A percentile compares a stretch with the other conserved stretches of the same genome.
phyloP scores from a whole-genome alignment of 2,113 vertebrate genomes.

The Cyanistes caeruleus region DNA sequence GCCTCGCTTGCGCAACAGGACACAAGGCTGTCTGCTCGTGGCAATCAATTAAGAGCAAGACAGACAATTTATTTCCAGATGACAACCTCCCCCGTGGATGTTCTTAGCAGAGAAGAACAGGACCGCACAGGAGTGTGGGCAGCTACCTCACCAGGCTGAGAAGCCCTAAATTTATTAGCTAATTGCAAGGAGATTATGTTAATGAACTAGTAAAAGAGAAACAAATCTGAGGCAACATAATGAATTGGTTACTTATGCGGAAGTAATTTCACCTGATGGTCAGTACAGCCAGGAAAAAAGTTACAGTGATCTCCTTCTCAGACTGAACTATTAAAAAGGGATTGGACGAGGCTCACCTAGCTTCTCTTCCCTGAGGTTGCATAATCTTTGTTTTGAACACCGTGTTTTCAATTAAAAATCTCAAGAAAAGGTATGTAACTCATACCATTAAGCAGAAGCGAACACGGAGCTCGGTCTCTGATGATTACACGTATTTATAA shows the following conservation, averaged over 20 bases:
- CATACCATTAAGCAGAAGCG: neutral
- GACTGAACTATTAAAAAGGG: neutral
- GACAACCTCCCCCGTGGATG: neutral
- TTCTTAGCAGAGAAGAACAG: neutral
- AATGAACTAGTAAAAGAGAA: neutral
- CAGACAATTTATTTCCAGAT: neutral
- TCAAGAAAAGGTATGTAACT: neutral
- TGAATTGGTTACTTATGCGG: neutral
- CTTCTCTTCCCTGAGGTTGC: neutral
- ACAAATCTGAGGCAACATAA: neutral
- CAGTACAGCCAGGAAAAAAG: neutral
- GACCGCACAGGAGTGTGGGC: neutral
- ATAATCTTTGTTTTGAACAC: neutral
- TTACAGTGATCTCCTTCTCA: neutral
- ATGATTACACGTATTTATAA: neutral
- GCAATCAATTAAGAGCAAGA: slow-evolving; percentile 21
- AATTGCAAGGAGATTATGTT: neutral
- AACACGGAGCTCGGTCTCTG: neutral
- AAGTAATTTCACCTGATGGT: slow-evolving; percentile 14
- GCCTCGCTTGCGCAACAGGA: slow-evolving; percentile 6
- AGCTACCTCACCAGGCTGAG: neutral
- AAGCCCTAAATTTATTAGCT: neutral
- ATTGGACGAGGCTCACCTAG: neutral
- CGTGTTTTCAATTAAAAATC: neutral
- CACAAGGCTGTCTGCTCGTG: neutral